Evolutionary conservation across 64 coral and sea anemone species (phyloP), one percentile per base, ranked within the genome.

Genomic region (Pocillopora damicornis): DNA sequence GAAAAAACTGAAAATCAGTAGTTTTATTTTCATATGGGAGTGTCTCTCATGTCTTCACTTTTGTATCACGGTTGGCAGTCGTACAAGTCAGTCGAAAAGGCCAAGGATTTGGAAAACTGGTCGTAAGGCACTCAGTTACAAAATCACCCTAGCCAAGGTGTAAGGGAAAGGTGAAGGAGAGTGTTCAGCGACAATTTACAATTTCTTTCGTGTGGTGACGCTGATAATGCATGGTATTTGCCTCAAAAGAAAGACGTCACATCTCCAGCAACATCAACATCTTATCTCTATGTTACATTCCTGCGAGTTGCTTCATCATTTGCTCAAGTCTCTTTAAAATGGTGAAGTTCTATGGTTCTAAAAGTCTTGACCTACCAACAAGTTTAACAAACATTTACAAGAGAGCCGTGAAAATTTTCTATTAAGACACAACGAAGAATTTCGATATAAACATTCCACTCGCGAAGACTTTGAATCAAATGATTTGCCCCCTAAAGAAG

Each of bases 231-330:
- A n/a, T n/a, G n/a, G n/a, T n/a, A n/a, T n/a, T n/a, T n/a, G n/a
- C n/a, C n/a, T n/a, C n/a, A n/a, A 88, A 20, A 59, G 71, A 82
- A 57, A 82, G 58, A 65, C 56, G 75, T 11, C 61, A 75, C 15
- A 91, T 94, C 45, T 35, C 58, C 14, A 34, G 9, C 15, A 87
- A 86, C 38, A 17, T 73, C 5, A 90, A 94, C 62, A n/a, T 94
- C 10, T 78, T 86, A 3, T 79, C 81, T 37, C 66, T 94, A 16
- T 94, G 93, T 38, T 91, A 94, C 51, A 76, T 94, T 75, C 93
- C 93, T 35, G 72, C 83, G 15, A 88, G 82, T 58, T 87, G 93
- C 58, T 88, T 91, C 35, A 87, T 94, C 15, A 59, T 94, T 81
- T 91, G 93, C 77, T 80, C 64, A 2, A 82, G 77, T 59, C 15